These are phyloP conservation scores for Trichonephila inaurata DNA, from an alignment of 1,140 invertebrate species.

Conservation along the genomic window DNA sequence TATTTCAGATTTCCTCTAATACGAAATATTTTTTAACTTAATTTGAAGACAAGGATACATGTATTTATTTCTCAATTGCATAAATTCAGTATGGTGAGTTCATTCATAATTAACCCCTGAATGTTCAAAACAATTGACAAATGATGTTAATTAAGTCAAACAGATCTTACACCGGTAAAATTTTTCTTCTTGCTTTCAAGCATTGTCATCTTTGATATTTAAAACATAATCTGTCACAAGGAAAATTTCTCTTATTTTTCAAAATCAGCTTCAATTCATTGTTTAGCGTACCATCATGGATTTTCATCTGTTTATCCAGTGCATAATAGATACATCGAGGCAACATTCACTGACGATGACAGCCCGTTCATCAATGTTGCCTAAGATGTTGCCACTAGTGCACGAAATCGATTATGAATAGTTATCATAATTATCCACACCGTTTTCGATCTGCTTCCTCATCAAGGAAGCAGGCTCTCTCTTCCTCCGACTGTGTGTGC, in stretches of 20 bases:
- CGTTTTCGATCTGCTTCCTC: slow-evolving; percentile 36
- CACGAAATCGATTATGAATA: slow-evolving; percentile 52
- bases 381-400: neutral
- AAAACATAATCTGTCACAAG: neutral
- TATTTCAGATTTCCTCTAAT: neutral
- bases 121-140: neutral
- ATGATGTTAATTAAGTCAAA: neutral
- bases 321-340: slow-evolving; percentile 19
- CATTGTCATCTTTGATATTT: neutral
- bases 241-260: neutral
- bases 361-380: slow-evolving; percentile 19
- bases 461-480: neutral
- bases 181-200: neutral
- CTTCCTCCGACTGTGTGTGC: slow-evolving; percentile 21
- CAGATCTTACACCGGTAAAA: neutral
- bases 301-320: slow-evolving; percentile 14
- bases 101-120: neutral
- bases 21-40: neutral
- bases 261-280: neutral
- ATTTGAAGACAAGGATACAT: neutral
- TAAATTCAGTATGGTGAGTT: neutral
- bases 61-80: neutral
- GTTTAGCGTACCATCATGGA: neutral
- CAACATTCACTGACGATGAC: slow-evolving; percentile 28
- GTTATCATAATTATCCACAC: slow-evolving; percentile 63